phyloP scores from a whole-genome alignment of 2,113 vertebrate species.

The Phaethon lepturus region DNA sequence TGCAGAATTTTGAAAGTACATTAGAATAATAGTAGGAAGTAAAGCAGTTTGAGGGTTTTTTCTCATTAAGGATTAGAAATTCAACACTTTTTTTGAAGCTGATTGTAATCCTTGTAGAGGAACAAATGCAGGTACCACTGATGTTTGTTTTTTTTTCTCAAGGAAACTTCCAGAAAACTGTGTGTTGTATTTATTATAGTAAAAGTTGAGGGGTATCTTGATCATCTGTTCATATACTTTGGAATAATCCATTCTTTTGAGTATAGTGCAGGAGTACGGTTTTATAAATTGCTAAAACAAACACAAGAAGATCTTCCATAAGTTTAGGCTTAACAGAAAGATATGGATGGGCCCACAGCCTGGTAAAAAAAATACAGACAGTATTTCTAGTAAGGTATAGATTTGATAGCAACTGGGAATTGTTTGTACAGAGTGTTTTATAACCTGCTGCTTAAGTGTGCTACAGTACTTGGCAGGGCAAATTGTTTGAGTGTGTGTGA shows the following conservation, averaged over 20 bases:
- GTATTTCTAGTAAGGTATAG: neutral
- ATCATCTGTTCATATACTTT: neutral
- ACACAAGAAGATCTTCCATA: neutral
- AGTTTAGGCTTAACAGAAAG: neutral
- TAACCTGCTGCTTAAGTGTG: neutral
- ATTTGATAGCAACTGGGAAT: neutral
- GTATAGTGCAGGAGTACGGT: neutral
- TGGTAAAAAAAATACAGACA: neutral
- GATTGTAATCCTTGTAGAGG: neutral
- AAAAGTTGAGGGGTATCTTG: neutral
- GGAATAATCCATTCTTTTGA: neutral
- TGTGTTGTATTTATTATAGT: neutral
- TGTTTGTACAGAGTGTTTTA: neutral
- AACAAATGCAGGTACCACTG: neutral
- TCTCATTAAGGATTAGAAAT: neutral
- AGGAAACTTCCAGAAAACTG: neutral
- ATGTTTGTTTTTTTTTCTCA: neutral
- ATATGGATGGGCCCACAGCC: neutral
- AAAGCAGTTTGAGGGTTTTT: neutral
- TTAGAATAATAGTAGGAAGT: neutral
- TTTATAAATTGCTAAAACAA: neutral
- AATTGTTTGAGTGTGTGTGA: neutral
- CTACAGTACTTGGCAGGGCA: neutral
- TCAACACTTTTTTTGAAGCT: neutral
- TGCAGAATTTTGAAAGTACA: neutral